phyloP scores from a whole-genome alignment of 2,113 vertebrate species.

The Stomatorhinus ivindoensis region DNA sequence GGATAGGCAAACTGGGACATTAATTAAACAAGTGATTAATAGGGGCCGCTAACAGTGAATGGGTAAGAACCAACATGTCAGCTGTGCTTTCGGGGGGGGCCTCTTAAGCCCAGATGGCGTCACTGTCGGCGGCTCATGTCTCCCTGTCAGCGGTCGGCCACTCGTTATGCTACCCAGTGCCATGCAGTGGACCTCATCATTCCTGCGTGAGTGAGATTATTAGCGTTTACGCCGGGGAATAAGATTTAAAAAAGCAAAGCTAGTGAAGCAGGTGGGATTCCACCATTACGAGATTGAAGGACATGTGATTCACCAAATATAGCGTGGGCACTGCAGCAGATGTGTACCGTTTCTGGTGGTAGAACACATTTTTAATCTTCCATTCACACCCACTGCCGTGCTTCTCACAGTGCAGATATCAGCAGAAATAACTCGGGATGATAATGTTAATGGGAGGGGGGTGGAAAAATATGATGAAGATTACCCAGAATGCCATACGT shows the following conservation, averaged over 20 bases:
- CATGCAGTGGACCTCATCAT: neutral
- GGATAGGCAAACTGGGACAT: neutral
- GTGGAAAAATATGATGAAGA: neutral
- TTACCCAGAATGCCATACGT: neutral
- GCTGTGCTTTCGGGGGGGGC: neutral
- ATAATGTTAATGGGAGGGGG: neutral
- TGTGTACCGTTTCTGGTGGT: neutral
- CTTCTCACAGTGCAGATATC: neutral
- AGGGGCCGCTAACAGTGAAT: neutral
- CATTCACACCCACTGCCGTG: neutral
- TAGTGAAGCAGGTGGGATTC: neutral
- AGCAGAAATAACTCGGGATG: neutral
- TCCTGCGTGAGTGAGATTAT: neutral
- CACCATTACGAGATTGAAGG: neutral
- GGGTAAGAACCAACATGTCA: neutral
- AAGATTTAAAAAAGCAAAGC: neutral
- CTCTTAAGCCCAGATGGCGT: neutral
- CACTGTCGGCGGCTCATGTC: neutral
- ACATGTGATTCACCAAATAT: slow-evolving; percentile 6
- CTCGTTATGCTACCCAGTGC: neutral
- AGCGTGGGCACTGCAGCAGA: neutral
- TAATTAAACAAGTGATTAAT: neutral
- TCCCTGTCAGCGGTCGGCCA: neutral
- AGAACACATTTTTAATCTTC: slow-evolving; percentile 4
- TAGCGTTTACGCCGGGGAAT: neutral